phyloP scores from a whole-genome alignment of 2,888 invertebrate species.

The Notocelia uddmanniana region DNA sequence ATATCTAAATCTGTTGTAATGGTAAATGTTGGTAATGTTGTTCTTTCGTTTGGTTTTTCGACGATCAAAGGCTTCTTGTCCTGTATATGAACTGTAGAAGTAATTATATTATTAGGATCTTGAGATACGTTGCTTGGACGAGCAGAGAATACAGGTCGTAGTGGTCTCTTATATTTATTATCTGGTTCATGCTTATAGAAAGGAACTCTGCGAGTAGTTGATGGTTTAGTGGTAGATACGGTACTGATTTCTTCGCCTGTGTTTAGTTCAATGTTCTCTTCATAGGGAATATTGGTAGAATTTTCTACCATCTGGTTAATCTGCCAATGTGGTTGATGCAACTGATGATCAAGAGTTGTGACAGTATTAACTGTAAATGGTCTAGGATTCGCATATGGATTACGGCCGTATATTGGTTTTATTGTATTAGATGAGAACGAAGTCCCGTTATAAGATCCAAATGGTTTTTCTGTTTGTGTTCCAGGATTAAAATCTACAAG shows the following conservation, averaged over 20 bases:
- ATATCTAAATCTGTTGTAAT: conserved; percentile 62
- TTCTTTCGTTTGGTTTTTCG: conserved; percentile 66
- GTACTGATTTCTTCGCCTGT: conserved; percentile 76
- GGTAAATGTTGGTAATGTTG: conserved; percentile 69
- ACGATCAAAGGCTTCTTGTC: conserved; percentile 79
- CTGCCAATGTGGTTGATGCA: conserved; percentile 83
- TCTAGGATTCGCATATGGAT: conserved; percentile 70
- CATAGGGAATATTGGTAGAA: conserved; percentile 71
- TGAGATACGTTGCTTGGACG: conserved; percentile 60
- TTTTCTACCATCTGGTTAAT: conserved; percentile 80
- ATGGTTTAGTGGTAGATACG: conserved; percentile 56
- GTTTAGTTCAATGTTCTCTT: conserved; percentile 76
- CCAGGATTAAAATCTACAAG: conserved; percentile 67
- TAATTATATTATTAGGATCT: conserved; percentile 73
- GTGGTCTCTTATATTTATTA: conserved; percentile 61
- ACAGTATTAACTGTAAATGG: conserved; percentile 74
- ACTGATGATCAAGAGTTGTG: conserved; percentile 73
- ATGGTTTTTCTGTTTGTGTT: conserved; percentile 83
- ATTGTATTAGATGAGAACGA: conserved; percentile 72
- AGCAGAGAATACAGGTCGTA: conserved; percentile 60
- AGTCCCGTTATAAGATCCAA: conserved; percentile 67
- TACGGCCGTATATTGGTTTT: conserved; percentile 68
- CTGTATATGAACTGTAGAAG: conserved; percentile 77
- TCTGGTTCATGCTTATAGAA: conserved; percentile 55
- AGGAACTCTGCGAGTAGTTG: conserved; percentile 57